phyloP scores from a whole-genome alignment of 2,797 vertebrate genomes.

The Ptychadena robeensis region DNA sequence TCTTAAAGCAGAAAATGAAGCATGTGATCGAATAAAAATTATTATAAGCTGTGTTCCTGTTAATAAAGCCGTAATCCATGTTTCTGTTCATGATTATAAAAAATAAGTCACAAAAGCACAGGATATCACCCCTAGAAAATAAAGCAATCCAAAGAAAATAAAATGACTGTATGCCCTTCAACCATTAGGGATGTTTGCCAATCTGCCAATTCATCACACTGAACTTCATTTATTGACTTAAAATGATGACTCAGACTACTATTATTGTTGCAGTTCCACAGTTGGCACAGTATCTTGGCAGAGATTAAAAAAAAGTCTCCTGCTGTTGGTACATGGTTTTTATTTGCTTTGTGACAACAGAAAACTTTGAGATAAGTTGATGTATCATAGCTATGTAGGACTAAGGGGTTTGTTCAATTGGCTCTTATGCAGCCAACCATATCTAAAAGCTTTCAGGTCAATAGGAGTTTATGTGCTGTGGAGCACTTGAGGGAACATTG shows the following conservation, averaged over 20 bases:
- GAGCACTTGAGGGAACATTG: slow-evolving; percentile 24
- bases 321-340: slow-evolving; percentile 50
- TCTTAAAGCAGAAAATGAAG: neutral
- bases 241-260: slow-evolving; percentile 55
- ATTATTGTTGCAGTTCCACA: slow-evolving; percentile 44
- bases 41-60: neutral
- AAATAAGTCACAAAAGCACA: slow-evolving; percentile 1
- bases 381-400: slow-evolving; percentile 50
- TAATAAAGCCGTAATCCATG: neutral
- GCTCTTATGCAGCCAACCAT: slow-evolving; percentile 31
- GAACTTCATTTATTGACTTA: slow-evolving; percentile 58
- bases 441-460: slow-evolving; percentile 41
- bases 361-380: slow-evolving; percentile 40
- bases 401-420: slow-evolving; percentile 41
- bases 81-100: neutral
- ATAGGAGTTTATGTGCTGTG: slow-evolving; percentile 46
- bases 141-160: slow-evolving; percentile 51
- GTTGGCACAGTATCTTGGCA: slow-evolving; percentile 53
- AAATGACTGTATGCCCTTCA: slow-evolving; percentile 56
- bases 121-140: slow-evolving; percentile 23
- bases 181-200: slow-evolving; percentile 54
- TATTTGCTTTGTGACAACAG: slow-evolving; percentile 59
- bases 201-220: slow-evolving; percentile 54
- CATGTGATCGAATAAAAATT: neutral
- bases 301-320: slow-evolving; percentile 33